Evolutionary conservation across 2,888 invertebrate genomes (phyloP), one percentile per base, ranked within the genome.

Genomic region (Rhopalosiphum nymphaeae): DNA sequence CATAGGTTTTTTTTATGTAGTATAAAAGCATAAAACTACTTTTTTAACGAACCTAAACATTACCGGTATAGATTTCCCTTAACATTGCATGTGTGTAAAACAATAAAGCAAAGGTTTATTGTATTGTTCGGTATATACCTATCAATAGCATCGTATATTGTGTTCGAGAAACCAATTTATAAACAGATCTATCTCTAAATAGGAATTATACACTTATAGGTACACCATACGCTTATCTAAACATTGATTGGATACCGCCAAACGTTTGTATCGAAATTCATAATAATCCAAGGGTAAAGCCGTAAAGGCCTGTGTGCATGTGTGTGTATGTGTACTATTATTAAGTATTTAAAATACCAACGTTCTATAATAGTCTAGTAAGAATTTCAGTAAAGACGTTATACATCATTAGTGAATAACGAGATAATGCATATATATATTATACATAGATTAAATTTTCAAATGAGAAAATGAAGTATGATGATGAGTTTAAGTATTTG

Each of bases 81-180:
- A 67, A 67, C 46, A 46, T 10, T n/a, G 3, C 16, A 13, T 46
- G 61, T 46, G n/a, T 29, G 13, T 67, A 67, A 90, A 67, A n/a
- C n/a, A 90, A 90, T 67, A 90, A 90, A 90, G 67, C n/a, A 90
- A 90, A 90, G 29, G 89, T 67, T 67, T 90, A 46, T 67, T 21
- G 10, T 90, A 90, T 90, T 46, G 25, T 90, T 90, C 89, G n/a
- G n/a, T 44, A 67, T 11, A 67, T 49, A 90, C 49, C 21, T 46
- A 67, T 13, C 46, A 36, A 49, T 46, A 46, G 25, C 25, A 61
- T 10, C 21, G 16, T n/a, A 67, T 90, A 46, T 90, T 90, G 78
- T 91, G 49, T 91, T 49, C 11, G 29, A 67, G 25, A n/a, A 91
- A 91, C 49, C 78, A 91, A 67, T 91, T 78, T 91, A 78, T 90